These are phyloP conservation scores for Gymnocephalus cernua DNA, from an alignment of 2,113 vertebrate genomes.

Conservation along the genomic window DNA sequence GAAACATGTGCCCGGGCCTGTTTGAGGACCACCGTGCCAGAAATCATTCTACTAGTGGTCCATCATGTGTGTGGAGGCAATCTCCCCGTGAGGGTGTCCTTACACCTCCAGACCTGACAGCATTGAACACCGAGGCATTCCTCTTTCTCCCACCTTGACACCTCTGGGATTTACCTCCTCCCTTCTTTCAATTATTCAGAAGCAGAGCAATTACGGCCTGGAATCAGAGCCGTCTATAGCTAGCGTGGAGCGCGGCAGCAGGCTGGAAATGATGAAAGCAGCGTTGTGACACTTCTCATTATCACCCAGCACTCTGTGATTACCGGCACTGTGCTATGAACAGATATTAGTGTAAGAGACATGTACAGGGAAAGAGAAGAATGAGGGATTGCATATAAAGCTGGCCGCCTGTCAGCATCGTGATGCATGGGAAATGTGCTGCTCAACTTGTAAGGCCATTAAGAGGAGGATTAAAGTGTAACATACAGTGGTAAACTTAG, in stretches of 20 bases:
- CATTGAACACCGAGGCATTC: constrained; percentile 42
- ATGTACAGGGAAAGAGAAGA: constrained; percentile 3
- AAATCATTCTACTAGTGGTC: constrained; percentile 57
- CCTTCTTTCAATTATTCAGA: constrained; percentile 75
- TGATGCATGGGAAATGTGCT: constrained; percentile 6
- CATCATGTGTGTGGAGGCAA: constrained; percentile 38
- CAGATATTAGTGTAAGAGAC: constrained; percentile 40
- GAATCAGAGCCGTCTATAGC: constrained; percentile 51
- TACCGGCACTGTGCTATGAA: constrained; percentile 25
- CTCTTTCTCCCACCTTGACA: constrained; percentile 62
- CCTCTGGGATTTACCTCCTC: constrained; percentile 61
- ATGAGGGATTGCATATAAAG: neutral
- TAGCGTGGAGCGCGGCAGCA: constrained; percentile 57
- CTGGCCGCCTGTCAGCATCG: neutral
- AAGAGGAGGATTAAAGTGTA: neutral
- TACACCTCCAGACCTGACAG: constrained; percentile 53
- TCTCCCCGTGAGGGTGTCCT: constrained; percentile 40
- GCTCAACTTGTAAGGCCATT: constrained; percentile 10
- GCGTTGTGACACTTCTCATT: constrained; percentile 64
- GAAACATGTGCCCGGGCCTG: constrained; percentile 34
- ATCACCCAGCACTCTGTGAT: constrained; percentile 52
- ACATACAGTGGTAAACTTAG: constrained; percentile 15
- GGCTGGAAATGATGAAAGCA: constrained; percentile 44
- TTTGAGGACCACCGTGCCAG: constrained; percentile 34
- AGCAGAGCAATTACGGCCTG: constrained; percentile 68